phyloP scores from a whole-genome alignment of 2,113 vertebrate species.

The Buteo buteo region DNA sequence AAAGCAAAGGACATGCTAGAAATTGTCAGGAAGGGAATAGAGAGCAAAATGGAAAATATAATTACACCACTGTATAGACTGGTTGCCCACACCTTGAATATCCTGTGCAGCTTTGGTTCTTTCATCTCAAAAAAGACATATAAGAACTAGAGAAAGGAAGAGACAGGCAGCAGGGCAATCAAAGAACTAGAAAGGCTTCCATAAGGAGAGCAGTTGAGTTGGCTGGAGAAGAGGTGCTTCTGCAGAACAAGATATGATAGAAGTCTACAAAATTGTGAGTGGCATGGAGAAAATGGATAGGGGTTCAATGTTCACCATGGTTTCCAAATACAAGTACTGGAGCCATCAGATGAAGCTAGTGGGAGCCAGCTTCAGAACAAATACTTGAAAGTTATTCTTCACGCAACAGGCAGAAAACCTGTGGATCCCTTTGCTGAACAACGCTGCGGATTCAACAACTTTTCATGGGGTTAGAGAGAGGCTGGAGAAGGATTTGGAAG shows the following conservation, averaged over 20 bases:
- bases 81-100: neutral
- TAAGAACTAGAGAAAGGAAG: neutral
- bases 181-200: neutral
- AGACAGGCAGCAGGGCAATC: neutral
- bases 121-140: neutral
- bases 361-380: neutral
- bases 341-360: neutral
- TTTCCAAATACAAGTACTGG: neutral
- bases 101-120: neutral
- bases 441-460: neutral
- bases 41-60: neutral
- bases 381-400: neutral
- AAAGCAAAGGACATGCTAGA: neutral
- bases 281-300: neutral
- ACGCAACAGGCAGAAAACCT: neutral
- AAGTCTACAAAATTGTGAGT: neutral
- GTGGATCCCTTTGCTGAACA: neutral
- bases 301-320: neutral
- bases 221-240: neutral
- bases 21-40: neutral
- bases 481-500: neutral
- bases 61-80: neutral
- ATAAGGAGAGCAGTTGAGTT: neutral
- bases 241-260: neutral
- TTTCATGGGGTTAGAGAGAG: neutral